Evolutionary conservation across 2,797 vertebrate genomes (phyloP).

Genomic region (Agapornis canus): DNA sequence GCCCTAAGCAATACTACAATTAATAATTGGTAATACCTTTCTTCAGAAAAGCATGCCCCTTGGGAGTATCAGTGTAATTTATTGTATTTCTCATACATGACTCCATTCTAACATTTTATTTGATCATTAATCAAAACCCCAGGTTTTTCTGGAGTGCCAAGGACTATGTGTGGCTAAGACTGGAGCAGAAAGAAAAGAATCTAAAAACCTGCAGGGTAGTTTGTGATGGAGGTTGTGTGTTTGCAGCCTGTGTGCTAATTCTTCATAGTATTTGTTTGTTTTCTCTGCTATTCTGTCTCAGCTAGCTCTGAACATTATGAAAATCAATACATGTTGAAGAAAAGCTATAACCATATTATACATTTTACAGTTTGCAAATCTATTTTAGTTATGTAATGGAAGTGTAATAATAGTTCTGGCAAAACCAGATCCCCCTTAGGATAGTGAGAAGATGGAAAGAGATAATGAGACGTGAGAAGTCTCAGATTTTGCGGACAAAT

Average conservation of each 20-base stretch:
- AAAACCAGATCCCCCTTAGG: neutral
- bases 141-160: neutral
- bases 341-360: neutral
- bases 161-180: neutral
- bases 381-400: neutral
- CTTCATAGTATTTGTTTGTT: neutral
- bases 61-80: neutral
- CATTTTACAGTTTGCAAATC: neutral
- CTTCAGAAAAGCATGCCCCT: neutral
- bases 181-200: neutral
- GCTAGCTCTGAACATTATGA: neutral
- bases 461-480: neutral
- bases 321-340: neutral
- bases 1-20: neutral
- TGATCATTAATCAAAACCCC: neutral
- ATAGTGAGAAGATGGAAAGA: neutral
- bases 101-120: neutral
- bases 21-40: neutral
- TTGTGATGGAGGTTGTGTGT: neutral
- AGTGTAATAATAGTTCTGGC: neutral
- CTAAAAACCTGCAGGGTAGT: neutral
- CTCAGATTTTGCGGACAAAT: neutral
- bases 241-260: neutral
- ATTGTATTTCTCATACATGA: neutral
- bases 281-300: neutral